Evolutionary conservation across 2,888 invertebrate species (phyloP).

Genomic region (Agonum fuliginosum): DNA sequence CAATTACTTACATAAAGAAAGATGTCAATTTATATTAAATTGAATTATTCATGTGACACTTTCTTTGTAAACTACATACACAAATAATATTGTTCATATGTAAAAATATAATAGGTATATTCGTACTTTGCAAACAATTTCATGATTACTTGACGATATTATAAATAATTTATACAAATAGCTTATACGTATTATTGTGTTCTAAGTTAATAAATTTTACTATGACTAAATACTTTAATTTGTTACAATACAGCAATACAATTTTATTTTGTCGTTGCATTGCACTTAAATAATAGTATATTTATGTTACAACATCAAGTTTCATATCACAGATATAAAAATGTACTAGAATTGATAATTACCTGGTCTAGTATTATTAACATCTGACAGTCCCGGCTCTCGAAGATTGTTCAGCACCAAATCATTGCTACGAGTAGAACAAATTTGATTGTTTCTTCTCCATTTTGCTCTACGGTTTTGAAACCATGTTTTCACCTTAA

Average conservation of each 20-base stretch:
- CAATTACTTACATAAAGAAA: neutral
- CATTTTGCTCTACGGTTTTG: constrained; percentile 88
- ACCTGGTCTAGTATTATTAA: neutral
- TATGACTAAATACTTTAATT: neutral
- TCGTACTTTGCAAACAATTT: neutral
- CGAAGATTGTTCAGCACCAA: constrained; percentile 10
- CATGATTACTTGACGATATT: constrained; percentile 17
- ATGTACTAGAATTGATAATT: constrained; percentile 5
- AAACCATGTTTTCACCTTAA: constrained; percentile 87
- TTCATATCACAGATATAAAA: constrained; percentile 1
- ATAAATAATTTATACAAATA: constrained; percentile 45
- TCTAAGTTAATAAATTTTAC: constrained; percentile 49
- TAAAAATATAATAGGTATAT: constrained; percentile 24
- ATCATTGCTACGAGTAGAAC: neutral
- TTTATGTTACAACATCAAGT: neutral
- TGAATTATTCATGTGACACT: constrained; percentile 40
- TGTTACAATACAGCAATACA: neutral
- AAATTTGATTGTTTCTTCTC: constrained; percentile 75
- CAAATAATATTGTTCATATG: constrained; percentile 35
- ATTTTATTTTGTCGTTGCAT: too few relatives aligned
- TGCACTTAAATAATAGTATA: neutral
- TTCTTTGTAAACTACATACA: constrained; percentile 53
- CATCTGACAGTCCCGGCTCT: neutral
- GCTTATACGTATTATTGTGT: constrained; percentile 46
- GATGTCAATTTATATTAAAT: constrained; percentile 7